Base-by-base conservation (phyloP, 2,113 vertebrate species). In the Dipodomys spectabilis region DNA sequence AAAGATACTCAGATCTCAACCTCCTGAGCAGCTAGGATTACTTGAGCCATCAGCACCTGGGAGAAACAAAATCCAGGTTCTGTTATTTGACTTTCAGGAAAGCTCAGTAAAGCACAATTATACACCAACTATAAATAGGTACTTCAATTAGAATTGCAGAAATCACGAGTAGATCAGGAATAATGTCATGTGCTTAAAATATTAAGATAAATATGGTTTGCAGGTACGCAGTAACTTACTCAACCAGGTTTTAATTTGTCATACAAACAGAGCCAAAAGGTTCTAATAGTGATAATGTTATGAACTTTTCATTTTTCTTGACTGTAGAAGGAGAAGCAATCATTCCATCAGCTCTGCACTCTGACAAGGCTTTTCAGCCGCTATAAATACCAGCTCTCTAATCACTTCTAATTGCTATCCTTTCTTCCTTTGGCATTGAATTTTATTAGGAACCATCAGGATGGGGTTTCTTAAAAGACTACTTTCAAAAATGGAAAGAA, bases 331-430 rank as follows among this genome's bases (percentile, higher is more conserved):
- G 53, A 95, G 94, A 88, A 90, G 62, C 62, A 84, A 74, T 95
- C 90, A 92, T 78, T 45, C 73, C 60, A 74, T 91, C 92, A 95
- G 65, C 57, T 72, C 35, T 60, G 53, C 67, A 71, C 72, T 77
- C 88, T 87, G 88, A 92, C 90, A 80, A 94, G 85, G 64, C 77
- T 92, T 89, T 92, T 85, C 57, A 82, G 93, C n/a, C 79, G 82
- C 94, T 95, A 95, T 89, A 95, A 93, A 95, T 96, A 96, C 45
- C 84, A 74, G 68, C 74, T 82, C 71, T 82, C 78, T 79, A 88
- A 94, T 88, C 72, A 93, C 28, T 87, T 91, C 91, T 95, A 94
- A 95, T 95, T 85, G 92, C 93, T 93, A 90, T 67, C 85, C 90
- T 94, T 93, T 92, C 83, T 91, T 94, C 62, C 22, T 35, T 44